Evolutionary conservation across 2,888 invertebrate genomes (phyloP), one percentile per base, ranked within the genome.

Genomic region (Acronicta aceris): DNA sequence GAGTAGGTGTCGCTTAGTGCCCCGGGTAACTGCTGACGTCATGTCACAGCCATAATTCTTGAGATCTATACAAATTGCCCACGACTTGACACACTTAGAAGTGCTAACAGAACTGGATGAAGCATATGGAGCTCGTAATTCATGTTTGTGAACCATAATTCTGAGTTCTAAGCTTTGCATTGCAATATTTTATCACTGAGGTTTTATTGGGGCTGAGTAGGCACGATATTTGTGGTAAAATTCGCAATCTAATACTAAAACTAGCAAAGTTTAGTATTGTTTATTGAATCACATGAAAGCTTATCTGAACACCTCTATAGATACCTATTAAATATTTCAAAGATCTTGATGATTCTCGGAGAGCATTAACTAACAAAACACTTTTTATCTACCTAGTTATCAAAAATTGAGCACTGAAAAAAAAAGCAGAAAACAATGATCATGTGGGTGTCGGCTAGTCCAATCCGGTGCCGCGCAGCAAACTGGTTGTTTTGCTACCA

Each of bases 401-500:
- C 54, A 58, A 58, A 56, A 60, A 65, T 59, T 56, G 50, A 10
- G 51, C n/a, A 42, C 36, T 33, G 33, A 57, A 62, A 21, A 21
- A n/a, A n/a, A 65, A 70, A 70, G 45, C 57, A 55, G 40, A 59
- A 62, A 62, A 59, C 67, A 67, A 72, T 65, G 58, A 74, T 51
- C 16, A 65, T 52, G 46, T 72, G 53, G 59, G 61, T 50, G 60
- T 59, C 36, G 49, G 57, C 46, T 76, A 56, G 60, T 59, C 40
- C 46, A 45, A 63, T 59, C 52, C 54, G 16, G 56, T 40, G 57
- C 53, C 45, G 49, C 15, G 50, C 60, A 62, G 54, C 69, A 65
- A 71, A 76, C 74, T 64, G 59, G 69, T 74, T 68, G 65, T 74
- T 81, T 78, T 85, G 85, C 85, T 82, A 78, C 79, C 82, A 83